Evolutionary conservation across 2,797 vertebrate genomes (phyloP).

Genomic region (Echeneis naucrates): DNA sequence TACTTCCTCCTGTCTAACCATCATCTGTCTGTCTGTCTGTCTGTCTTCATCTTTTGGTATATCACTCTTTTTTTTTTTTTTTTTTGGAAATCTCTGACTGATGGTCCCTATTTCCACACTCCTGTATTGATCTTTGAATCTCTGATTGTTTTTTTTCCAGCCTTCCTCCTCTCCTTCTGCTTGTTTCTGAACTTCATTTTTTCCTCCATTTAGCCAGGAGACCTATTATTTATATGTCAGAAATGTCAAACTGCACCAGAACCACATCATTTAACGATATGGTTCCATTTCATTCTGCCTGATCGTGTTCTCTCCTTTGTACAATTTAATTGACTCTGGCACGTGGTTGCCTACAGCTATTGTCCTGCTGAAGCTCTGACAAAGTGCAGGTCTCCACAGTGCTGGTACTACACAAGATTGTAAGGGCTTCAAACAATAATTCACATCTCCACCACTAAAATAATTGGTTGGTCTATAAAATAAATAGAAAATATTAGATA

Average conservation of each 20-base stretch:
- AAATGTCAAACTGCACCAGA: slow-evolving; percentile 30
- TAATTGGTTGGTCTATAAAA: background rate
- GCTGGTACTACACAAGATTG: slow-evolving; percentile 13
- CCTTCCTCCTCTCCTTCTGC: background rate
- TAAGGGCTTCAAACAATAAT: slow-evolving; percentile 28
- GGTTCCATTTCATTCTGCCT: slow-evolving; percentile 35
- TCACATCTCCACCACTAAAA: background rate
- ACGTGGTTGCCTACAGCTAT: slow-evolving; percentile 61
- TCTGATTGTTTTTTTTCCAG: slow-evolving; percentile 1
- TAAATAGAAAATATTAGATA: background rate
- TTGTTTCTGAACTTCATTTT: slow-evolving; percentile 24
- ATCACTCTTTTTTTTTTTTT: slow-evolving; percentile 10
- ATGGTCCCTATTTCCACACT: slow-evolving; percentile 1
- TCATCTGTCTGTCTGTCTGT: slow-evolving; percentile 27
- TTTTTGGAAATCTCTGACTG: slow-evolving; percentile 13
- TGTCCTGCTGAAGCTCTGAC: slow-evolving; percentile 46
- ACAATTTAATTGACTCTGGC: slow-evolving; percentile 56
- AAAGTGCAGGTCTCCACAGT: slow-evolving; percentile 38
- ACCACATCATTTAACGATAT: slow-evolving; percentile 30
- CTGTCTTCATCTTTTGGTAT: slow-evolving; percentile 26
- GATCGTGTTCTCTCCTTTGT: slow-evolving; percentile 26
- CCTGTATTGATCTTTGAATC: slow-evolving; percentile 24
- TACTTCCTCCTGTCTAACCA: background rate
- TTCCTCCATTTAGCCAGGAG: slow-evolving; percentile 11
- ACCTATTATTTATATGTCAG: slow-evolving; percentile 30